Base-by-base conservation (phyloP, 1,140 invertebrate species). In the Eumaeus atala region DNA sequence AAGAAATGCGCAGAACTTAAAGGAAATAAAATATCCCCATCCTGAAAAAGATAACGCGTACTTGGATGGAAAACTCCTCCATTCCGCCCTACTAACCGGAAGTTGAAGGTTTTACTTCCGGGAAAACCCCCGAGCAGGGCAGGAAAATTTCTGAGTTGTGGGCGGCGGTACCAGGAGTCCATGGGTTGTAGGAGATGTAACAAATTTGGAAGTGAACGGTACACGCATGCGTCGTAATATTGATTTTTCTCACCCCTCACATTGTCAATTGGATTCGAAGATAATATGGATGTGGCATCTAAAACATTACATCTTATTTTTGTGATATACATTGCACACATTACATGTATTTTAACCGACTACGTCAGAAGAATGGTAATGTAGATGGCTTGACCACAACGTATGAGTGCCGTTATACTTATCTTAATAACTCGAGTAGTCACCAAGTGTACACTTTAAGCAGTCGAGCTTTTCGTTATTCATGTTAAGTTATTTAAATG, bases 131-230 rank as follows among this genome's bases (percentile, higher is more conserved):
- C 74, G 66, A 72, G 64, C 74, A 84, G 81, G 81, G 81, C 77
- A 84, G 77, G 81, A 77, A 87, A 87, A 79, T 83, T 76, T 82
- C 79, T 81, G 78, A 70, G 48, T 84, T 87, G 81, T 87, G 83
- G 83, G 83, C 83, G 79, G 78, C 65, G 51, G 56, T 76, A 84
- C 83, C 55, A 86, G 77, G 81, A 48, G 10, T 34, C 0, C 71
- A 86, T 38, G 58, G 58, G 52, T 11, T 16, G 2, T 36, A 65
- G 57, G 67, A 77, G 68, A 12, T 73, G n/a, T 36, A 36, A 33
- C 35, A 17, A 14, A 38, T 3, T n/a, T 28, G 36, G 35, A 52
- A 49, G 21, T 16, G 21, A 14, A 9, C 34, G 35, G 57, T 60
- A 51, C 37, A 59, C 79, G 77, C 77, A 71, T 72, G 81, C 77